Evolutionary conservation across 2,888 invertebrate genomes (phyloP), one percentile per base, ranked within the genome.

Genomic region (Ochropleura plecta): DNA sequence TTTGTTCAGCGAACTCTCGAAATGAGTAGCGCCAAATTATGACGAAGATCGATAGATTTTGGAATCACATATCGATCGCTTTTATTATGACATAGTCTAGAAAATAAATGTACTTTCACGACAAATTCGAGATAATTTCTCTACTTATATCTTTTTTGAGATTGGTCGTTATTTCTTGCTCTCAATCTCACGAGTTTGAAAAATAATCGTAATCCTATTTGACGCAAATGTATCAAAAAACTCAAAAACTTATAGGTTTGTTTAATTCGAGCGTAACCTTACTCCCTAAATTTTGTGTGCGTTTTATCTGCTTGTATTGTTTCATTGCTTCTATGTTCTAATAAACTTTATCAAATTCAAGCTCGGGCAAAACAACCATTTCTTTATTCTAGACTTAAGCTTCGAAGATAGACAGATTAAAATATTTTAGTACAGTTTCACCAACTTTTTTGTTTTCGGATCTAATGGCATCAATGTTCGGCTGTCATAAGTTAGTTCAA

Each of bases 331-430:
- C 83, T 86, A 84, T 75, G 84, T 82, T 87, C 89, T 91, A 89
- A 90, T 76, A 92, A 91, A 90, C 86, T 78, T 76, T 91, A 93
- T 94, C 91, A 91, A 94, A 93, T 92, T 88, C 92, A 95, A 95
- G 95, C 95, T 95, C 95, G 88, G 92, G 91, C 93, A 94, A 94
- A 95, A 95, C 95, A 95, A 95, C 95, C 95, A 80, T 90, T 86
- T 85, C 53, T 86, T 80, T 82, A 83, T 84, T 85, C 73, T 83
- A 82, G 30, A 59, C 70, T 70, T 77, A 81, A 84, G 79, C 87
- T 82, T 82, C 46, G 46, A 72, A 57, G 64, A 60, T 72, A 71
- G 44, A 57, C 53, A 66, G 30, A 6, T 46, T 51, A 48, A 30
- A 51, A 16, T 63, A 65, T 59, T 59, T 60, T 66, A 55, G 42